Evolutionary conservation across 2,888 invertebrate genomes (phyloP).

Genomic region (Drosophila sordidapex): DNA sequence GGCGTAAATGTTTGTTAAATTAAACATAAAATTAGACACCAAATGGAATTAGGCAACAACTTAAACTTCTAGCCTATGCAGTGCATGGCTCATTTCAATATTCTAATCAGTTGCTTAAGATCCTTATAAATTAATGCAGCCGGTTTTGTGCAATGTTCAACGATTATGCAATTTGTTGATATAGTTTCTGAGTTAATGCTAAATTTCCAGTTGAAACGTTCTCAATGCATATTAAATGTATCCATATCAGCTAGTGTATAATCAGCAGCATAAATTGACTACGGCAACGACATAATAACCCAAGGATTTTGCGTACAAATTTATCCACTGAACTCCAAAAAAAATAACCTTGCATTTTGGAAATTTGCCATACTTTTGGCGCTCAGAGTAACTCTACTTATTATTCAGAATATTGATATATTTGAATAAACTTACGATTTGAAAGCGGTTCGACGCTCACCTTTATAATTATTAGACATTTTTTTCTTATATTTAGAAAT

Average conservation of each 20-base stretch:
- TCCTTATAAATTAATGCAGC: not conserved
- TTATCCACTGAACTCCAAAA: not conserved
- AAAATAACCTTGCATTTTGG: not conserved
- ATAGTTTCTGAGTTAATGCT: conserved; percentile 7
- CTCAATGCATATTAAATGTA: not conserved
- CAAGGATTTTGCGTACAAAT: not conserved
- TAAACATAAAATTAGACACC: conserved; percentile 54
- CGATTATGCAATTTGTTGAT: conserved; percentile 10
- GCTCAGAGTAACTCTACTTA: not conserved
- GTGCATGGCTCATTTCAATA: conserved; percentile 19
- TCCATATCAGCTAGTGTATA: not conserved
- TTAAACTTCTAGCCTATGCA: conserved; percentile 30
- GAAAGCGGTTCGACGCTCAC: too few species aligned
- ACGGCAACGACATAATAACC: not conserved
- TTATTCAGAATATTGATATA: too few species aligned
- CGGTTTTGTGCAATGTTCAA: not conserved
- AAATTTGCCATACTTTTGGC: not conserved
- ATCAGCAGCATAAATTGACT: not conserved
- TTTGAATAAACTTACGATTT: too few species aligned
- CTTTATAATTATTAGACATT: too few species aligned
- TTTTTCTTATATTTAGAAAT: too few species aligned
- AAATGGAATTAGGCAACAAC: conserved; percentile 62
- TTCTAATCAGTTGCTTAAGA: conserved; percentile 23
- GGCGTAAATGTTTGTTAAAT: conserved; percentile 55
- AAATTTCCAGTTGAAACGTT: not conserved